phyloP scores from a whole-genome alignment of 2,888 invertebrate species.

The Prostheceraeus crozeri region DNA sequence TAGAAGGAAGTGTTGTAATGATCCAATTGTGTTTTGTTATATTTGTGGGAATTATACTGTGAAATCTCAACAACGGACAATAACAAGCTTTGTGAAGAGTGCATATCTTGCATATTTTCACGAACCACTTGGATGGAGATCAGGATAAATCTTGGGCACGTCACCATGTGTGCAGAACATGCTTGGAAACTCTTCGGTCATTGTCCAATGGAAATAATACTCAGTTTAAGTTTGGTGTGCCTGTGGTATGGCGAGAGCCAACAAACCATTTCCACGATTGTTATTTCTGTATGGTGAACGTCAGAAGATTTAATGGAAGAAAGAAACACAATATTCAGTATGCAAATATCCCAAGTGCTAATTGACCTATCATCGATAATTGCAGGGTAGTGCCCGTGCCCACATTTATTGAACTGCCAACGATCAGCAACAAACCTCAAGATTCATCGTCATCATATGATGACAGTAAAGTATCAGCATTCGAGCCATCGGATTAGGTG shows the following conservation, averaged over 20 bases:
- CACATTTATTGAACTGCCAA: not conserved
- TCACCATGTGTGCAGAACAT: slow-evolving; percentile 22
- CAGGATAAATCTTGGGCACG: slow-evolving; percentile 28
- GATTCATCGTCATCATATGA: too few relatives aligned
- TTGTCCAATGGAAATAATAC: slow-evolving; percentile 4
- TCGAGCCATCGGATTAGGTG: too few relatives aligned
- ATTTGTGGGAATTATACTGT: slow-evolving; percentile 24
- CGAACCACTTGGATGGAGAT: slow-evolving; percentile 4
- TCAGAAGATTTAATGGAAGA: slow-evolving; percentile 12
- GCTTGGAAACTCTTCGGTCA: slow-evolving; percentile 13
- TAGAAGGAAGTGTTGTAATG: too few relatives aligned
- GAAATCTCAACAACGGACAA: not conserved
- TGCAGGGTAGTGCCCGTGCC: slow-evolving; percentile 15
- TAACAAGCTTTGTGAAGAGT: slow-evolving; percentile 25
- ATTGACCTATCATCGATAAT: not conserved
- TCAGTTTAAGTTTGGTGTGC: slow-evolving; percentile 18
- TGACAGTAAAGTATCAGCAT: too few relatives aligned
- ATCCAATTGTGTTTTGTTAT: too few relatives aligned
- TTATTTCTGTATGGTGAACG: slow-evolving; percentile 21
- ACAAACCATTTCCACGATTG: slow-evolving; percentile 20
- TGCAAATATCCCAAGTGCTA: not conserved
- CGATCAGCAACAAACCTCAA: too few relatives aligned
- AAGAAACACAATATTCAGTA: not conserved
- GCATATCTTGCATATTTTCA: slow-evolving; percentile 23
- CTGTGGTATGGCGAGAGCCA: slow-evolving; percentile 26